Conservation (phyloP, 2,888 invertebrate genomes). For the Troides oblongomaculatus region DNA sequence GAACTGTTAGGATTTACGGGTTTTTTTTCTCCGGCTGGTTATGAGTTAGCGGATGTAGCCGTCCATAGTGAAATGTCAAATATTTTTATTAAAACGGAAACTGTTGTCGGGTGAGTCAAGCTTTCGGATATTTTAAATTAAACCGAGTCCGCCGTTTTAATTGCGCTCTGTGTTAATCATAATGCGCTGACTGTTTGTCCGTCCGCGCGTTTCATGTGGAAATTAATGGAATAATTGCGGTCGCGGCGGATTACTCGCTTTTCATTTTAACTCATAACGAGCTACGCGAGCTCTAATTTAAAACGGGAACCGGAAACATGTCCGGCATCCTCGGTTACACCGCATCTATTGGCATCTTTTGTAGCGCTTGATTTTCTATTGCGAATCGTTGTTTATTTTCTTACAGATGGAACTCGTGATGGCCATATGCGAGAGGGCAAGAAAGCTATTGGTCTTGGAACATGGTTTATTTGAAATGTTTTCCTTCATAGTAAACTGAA, state of each 20-base stretch:
- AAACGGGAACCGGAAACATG: conserved; percentile 16
- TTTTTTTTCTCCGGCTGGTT: background rate
- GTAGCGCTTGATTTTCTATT: no score
- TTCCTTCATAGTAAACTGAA: no score
- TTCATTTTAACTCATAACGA: conserved; percentile 14
- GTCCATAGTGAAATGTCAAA: conserved; percentile 19
- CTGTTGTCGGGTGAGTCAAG: conserved; percentile 28
- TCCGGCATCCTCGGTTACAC: background rate
- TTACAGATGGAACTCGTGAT: no score
- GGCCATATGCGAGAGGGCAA: no score
- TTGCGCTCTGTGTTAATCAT: conserved; percentile 26
- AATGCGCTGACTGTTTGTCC: conserved; percentile 21
- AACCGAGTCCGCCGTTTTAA: conserved; percentile 24
- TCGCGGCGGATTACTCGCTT: conserved; percentile 15
- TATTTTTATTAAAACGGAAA: conserved; percentile 28
- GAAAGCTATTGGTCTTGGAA: no score
- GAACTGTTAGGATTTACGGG: background rate
- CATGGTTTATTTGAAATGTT: no score
- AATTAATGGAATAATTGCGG: conserved; percentile 23
- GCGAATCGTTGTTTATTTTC: no score
- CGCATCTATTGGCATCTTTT: no score
- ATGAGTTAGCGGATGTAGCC: background rate
- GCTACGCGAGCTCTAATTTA: conserved; percentile 13
- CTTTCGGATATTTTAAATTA: conserved; percentile 29
- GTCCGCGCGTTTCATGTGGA: conserved; percentile 19